Evolutionary conservation across 30 jellyfish, hydroid and myxozoan species (phyloP).

Genomic region (Hydractinia symbiolongicarpus): DNA sequence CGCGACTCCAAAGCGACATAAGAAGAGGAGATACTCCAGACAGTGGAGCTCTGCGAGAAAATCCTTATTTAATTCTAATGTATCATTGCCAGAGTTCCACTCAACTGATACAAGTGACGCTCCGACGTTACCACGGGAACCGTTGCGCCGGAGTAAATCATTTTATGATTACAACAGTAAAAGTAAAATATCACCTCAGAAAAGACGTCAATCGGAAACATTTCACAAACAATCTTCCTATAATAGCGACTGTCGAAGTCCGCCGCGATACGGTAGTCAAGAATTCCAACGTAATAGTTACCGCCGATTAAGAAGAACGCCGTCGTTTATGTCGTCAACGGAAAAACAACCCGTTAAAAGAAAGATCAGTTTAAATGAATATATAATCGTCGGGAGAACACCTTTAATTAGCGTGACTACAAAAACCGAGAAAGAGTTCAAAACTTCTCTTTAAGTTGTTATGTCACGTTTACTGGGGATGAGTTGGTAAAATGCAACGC

Average conservation of each 20-base stretch:
- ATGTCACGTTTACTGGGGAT: neutral
- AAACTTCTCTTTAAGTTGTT: slow-evolving; percentile 23
- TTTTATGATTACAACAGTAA: slow-evolving; percentile 6
- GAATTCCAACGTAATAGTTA: slow-evolving; percentile 2
- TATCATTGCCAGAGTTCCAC: slow-evolving; percentile 33
- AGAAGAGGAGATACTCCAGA: slow-evolving; percentile 21
- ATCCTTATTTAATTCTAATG: slow-evolving; percentile 14
- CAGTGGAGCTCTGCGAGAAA: neutral
- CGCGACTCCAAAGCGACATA: slow-evolving; percentile 1
- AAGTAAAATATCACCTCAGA: neutral
- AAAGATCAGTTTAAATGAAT: slow-evolving; percentile 86
- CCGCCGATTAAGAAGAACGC: slow-evolving; percentile 17
- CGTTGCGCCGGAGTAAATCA: slow-evolving; percentile 16
- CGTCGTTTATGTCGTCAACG: slow-evolving; percentile 24
- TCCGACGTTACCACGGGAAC: neutral
- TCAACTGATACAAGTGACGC: slow-evolving; percentile 1
- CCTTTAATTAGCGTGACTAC: slow-evolving; percentile 36
- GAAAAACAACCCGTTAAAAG: slow-evolving; percentile 83
- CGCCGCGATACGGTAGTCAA: neutral
- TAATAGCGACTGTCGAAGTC: neutral
- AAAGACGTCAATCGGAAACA: slow-evolving; percentile 17
- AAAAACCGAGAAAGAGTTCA: slow-evolving; percentile 47
- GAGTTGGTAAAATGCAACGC: no score
- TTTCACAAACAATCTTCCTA: slow-evolving; percentile 6
- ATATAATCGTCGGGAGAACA: slow-evolving; percentile 66